These are phyloP conservation scores for Mythimna vitellina DNA, from an alignment of 2,888 invertebrate species.

Conservation along the genomic window DNA sequence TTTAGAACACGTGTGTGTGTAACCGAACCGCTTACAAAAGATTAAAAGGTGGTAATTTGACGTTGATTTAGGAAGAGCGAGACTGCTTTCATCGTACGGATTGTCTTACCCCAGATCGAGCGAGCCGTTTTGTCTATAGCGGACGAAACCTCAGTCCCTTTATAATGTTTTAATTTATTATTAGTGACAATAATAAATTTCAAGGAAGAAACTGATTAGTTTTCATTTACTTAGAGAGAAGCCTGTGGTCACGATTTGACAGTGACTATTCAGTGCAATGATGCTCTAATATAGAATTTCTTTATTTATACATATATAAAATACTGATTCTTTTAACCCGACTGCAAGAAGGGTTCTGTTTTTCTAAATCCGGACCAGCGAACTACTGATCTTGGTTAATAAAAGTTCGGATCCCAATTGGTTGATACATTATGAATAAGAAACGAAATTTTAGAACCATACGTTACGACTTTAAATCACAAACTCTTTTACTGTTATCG, in stretches of 20 bases:
- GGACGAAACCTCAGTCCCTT: conserved; percentile 65
- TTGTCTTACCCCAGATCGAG: conserved; percentile 82
- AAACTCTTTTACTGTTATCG: conserved; percentile 30
- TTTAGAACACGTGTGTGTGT: conserved; percentile 86
- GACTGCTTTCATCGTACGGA: conserved; percentile 82
- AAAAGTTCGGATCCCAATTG: neutral
- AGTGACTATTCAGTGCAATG: conserved; percentile 35
- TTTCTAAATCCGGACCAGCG: neutral
- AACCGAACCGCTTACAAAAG: conserved; percentile 88
- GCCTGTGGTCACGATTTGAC: conserved; percentile 32
- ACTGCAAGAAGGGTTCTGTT: too few species aligned
- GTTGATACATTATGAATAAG: neutral
- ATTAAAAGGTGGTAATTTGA: conserved; percentile 90
- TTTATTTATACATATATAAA: neutral
- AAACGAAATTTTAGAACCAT: conserved; percentile 16
- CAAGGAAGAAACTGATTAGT: conserved; percentile 63
- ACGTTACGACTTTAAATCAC: conserved; percentile 23
- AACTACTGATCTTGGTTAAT: neutral
- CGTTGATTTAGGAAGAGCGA: conserved; percentile 87
- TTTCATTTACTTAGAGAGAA: conserved; percentile 56
- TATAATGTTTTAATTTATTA: conserved; percentile 81
- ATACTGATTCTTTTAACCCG: conserved; percentile 1
- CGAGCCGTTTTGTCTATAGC: conserved; percentile 78
- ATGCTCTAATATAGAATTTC: neutral
- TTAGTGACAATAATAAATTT: conserved; percentile 75